A percentile compares a stretch with the other conserved stretches of the same genome.
These are phyloP conservation scores for Heterocephalus glaber DNA, from an alignment of 2,113 vertebrate species.

Conservation along the genomic window DNA sequence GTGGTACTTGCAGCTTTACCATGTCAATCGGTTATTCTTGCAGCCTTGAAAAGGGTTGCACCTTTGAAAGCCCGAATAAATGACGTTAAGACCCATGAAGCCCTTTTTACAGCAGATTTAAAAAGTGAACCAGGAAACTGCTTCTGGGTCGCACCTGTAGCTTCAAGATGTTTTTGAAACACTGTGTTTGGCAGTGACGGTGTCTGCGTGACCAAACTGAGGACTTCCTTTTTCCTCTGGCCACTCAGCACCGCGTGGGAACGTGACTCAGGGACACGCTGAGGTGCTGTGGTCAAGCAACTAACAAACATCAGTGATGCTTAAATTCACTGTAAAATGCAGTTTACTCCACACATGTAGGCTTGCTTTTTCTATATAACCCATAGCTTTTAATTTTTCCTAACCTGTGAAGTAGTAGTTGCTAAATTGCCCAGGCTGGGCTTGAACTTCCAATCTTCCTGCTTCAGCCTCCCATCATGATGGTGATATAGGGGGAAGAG, in stretches of 20 bases:
- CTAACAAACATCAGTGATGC: accelerated
- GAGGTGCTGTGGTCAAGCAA: accelerated
- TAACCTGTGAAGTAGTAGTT: neutral
- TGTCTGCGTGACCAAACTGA: neutral
- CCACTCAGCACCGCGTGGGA: neutral
- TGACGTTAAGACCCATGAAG: neutral
- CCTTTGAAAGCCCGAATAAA: neutral
- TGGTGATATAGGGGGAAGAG: too few relatives aligned
- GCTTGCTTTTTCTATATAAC: neutral
- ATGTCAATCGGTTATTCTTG: neutral
- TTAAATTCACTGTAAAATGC: neutral
- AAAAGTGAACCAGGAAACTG: neutral
- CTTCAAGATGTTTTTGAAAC: neutral
- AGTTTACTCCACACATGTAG: neutral
- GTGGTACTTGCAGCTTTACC: neutral
- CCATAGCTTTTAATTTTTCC: neutral
- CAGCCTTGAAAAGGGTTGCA: neutral
- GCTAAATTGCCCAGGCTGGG: neutral
- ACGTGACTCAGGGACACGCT: accelerated
- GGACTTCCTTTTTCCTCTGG: neutral
- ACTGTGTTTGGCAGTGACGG: neutral
- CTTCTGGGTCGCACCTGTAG: neutral
- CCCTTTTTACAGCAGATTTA: neutral
- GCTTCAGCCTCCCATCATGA: neutral
- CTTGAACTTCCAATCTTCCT: neutral